Base-by-base conservation (phyloP, 2,797 vertebrate species). In the Protosalanx chinensis region DNA sequence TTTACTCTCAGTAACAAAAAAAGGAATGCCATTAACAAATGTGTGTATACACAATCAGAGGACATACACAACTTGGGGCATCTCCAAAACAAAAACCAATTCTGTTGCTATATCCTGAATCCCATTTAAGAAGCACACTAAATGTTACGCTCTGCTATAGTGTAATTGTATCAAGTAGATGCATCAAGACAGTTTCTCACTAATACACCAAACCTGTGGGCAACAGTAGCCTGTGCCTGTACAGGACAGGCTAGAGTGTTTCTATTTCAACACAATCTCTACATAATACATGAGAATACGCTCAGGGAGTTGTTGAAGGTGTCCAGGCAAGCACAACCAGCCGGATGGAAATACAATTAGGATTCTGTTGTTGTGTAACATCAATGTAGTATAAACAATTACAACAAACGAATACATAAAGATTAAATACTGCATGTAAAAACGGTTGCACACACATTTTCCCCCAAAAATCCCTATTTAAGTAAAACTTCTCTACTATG, bases 201-300 rank as follows among this genome's bases (percentile, higher is more conserved):
- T 16, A 53, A 53, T 67, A 30, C 46, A n/a, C 15, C 12, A 29
- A 18, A 46, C 29, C 49, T 67, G 23, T n/a, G 64, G 30, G 33
- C 32, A 64, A 64, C 63, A 64, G 33, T 20, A 29, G 7, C 12
- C 64, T 66, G 64, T 10, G 49, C 12, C 41, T 56, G 51, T 56
- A 56, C 51, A 30, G 27, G 30, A 41, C 6, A 49, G 15, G 20
- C 41, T 51, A 41, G 41, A 51, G 20, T 51, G 64, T 27, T 27
- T 66, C 64, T n/a, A 8, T 51, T 66, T 29, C 51, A 66, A 29
- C 64, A 66, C 32, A 15, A 66, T 51, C 41, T 41, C 27, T 51
- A 13, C 64, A 67, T n/a, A 67, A n/a, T 53, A 5, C 46, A 67
- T 66, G 64, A 66, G 23, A 67, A 51, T 20, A 23, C 46, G 23